phyloP scores from a whole-genome alignment of 2,888 invertebrate species.

The Ophioninae sp. region DNA sequence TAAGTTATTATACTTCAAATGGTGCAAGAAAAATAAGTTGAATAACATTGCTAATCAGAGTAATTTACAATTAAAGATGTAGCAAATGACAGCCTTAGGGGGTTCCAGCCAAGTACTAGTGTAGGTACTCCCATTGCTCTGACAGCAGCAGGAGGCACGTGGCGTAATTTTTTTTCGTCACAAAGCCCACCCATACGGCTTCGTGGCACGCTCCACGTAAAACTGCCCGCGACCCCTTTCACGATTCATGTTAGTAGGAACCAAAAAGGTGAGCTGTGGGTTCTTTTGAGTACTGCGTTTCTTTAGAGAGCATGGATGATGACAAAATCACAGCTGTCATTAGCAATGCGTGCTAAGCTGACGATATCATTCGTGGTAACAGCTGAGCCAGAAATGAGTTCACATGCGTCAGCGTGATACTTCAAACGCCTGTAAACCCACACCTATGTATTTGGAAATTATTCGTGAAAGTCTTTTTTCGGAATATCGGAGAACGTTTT shows the following conservation, averaged over 20 bases:
- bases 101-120: not conserved
- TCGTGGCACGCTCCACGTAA: slow-evolving; percentile 5
- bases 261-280: not conserved
- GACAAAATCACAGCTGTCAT: too few species aligned
- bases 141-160: slow-evolving; percentile 75
- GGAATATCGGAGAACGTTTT: too few species aligned
- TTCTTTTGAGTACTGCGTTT: not conserved
- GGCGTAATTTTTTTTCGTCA: slow-evolving; percentile 68
- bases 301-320: not conserved
- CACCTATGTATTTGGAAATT: too few species aligned
- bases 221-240: slow-evolving; percentile 9
- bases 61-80: not conserved
- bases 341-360: too few species aligned
- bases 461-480: too few species aligned
- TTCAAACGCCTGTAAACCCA: too few species aligned
- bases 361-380: too few species aligned
- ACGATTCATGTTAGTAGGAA: not conserved
- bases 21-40: not conserved
- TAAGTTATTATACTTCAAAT: too few species aligned
- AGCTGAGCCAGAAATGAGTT: too few species aligned
- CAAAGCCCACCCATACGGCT: slow-evolving; percentile 62
- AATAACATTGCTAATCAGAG: not conserved
- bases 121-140: slow-evolving; percentile 33
- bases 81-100: not conserved
- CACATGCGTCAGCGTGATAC: too few species aligned